Evolutionary conservation across 2,113 vertebrate species (phyloP), one percentile per base, ranked within the genome.

Genomic region (Rostratula benghalensis): DNA sequence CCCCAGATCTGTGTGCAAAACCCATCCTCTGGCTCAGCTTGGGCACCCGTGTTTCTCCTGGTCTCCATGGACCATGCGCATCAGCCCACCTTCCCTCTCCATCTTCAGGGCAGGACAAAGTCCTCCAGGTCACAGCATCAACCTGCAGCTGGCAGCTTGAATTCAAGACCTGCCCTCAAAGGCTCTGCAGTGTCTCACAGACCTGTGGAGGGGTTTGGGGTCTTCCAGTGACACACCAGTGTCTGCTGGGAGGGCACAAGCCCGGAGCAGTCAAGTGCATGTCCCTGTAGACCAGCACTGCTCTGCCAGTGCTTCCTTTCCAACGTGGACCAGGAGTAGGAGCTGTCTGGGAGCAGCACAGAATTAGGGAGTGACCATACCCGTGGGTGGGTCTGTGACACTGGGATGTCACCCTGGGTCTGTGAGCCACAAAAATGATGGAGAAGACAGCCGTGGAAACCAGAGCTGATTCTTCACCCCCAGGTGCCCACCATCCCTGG

Each of bases 351-450:
- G 35, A 9, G 25, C 20, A 69, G 13, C n/a, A 10, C 5, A 39
- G 24, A 61, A 43, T 22, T 70, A 57, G 24, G 23, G 28, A 56
- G 25, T 70, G 54, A n/a, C 46, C 2, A 2, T 13, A 39, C 39
- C 39, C 11, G 39, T 39, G 39, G 51, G 37, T 45, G 61, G 37
- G 15, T 39, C 68, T 1, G 1, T 30, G 45, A 54, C 70, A 54
- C 33, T 24, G 46, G 39, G 63, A 53, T 4, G 8, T 59, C 45
- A 60, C 28, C 25, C 18, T 45, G 37, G 74, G 31, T 27, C 60
- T 59, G 60, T 0, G 1, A 53, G 61, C 37, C 33, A 68, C 45
- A 45, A 45, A 45, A 45, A 45, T 1, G 10, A 20, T 10, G 75
- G 23, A 80, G 51, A 54, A 28, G 35, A 14, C 45, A 77, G 28